Evolutionary conservation across 2,797 vertebrate species (phyloP).

Genomic region (Diglossa cyanea): DNA sequence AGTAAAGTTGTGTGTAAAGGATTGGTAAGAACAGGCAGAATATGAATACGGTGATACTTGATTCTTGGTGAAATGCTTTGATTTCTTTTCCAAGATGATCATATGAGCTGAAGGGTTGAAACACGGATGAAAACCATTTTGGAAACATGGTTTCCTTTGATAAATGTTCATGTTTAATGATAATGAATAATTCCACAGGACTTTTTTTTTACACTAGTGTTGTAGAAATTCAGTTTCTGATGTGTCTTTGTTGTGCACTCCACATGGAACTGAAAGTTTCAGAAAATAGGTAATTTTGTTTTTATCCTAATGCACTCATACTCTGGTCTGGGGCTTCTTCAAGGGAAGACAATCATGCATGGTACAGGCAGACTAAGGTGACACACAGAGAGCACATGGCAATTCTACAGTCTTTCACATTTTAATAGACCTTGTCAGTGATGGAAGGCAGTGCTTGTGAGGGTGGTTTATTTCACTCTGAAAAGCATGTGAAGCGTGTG

Average conservation of each 20-base stretch:
- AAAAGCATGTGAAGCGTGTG: background rate
- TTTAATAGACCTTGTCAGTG: background rate
- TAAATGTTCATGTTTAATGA: background rate
- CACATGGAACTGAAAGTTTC: background rate
- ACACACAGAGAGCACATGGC: fast-evolving
- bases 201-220: background rate
- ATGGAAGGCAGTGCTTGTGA: background rate
- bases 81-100: background rate
- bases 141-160: background rate
- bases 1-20: fast-evolving
- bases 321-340: background rate
- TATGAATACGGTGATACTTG: background rate
- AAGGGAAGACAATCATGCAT: background rate
- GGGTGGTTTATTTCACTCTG: background rate
- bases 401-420: background rate
- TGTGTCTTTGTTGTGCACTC: background rate
- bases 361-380: background rate
- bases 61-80: background rate
- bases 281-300: background rate
- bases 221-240: background rate
- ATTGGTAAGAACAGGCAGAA: background rate
- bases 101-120: background rate
- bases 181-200: background rate
- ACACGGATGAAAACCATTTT: background rate
- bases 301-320: background rate